These are phyloP conservation scores for Tinea semifulvella DNA, from an alignment of 2,888 invertebrate genomes.

Conservation along the genomic window DNA sequence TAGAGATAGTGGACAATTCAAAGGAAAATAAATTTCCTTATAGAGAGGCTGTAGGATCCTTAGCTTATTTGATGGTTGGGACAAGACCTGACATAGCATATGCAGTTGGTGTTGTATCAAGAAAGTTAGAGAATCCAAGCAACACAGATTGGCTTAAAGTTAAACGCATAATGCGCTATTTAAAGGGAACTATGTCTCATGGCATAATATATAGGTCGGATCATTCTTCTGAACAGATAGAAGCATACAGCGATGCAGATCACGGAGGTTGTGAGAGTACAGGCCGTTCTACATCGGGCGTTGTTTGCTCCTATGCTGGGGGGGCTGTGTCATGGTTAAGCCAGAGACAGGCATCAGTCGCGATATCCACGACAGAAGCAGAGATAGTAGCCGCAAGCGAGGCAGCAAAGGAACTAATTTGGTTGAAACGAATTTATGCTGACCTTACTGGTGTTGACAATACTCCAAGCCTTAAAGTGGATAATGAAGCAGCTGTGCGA, in stretches of 20 bases:
- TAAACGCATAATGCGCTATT: conserved; percentile 14
- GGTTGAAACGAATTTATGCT: conserved; percentile 22
- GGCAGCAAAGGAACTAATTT: conserved; percentile 25
- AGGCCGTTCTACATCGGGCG: conserved; percentile 17
- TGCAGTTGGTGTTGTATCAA: conserved; percentile 13
- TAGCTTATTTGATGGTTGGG: conserved; percentile 14
- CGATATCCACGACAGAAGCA: conserved; percentile 28
- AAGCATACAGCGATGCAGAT: conserved; percentile 17
- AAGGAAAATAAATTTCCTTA: conserved; percentile 13
- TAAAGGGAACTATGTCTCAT: neutral
- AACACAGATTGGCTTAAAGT: conserved; percentile 11
- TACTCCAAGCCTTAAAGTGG: conserved; percentile 19
- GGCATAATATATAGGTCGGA: conserved; percentile 1
- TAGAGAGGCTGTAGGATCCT: conserved; percentile 13
- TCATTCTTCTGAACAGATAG: neutral
- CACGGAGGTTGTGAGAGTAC: conserved; percentile 15
- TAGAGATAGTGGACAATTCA: neutral
- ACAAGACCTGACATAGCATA: conserved; percentile 14
- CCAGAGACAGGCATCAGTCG: conserved; percentile 25
- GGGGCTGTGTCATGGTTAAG: conserved; percentile 27
- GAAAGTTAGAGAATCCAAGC: conserved; percentile 14
- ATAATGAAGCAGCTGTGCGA: conserved; percentile 23
- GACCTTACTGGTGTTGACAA: conserved; percentile 14
- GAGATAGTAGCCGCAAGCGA: conserved; percentile 28
- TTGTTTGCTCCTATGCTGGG: conserved; percentile 20